Base-by-base conservation (phyloP, 2,113 vertebrate genomes). In the Solea solea region DNA sequence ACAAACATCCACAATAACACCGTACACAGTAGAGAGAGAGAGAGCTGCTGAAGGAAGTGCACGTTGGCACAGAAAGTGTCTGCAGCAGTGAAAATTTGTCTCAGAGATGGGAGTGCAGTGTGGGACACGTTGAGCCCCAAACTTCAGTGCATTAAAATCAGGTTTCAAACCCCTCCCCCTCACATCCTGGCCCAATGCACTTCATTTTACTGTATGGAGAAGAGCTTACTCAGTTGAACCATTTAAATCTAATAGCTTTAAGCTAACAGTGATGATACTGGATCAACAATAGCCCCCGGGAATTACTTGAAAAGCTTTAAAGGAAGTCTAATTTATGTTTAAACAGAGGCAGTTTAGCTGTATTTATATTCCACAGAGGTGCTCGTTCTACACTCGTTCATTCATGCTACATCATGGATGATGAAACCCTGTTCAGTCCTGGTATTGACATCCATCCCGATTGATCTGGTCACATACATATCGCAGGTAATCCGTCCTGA, bases 231-330 rank as follows among this genome's bases (percentile, higher is more conserved):
- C 54, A 46, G 51, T 63, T 81, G 77, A 72, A 71, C 56, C 78
- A 9, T 72, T 82, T 78, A 68, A 86, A 79, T 87, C 65, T 56
- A 66, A 81, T 79, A 53, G 66, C 63, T 59, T 57, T 62, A 72
- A 72, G 76, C 78, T 65, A 87, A 65, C 73, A 71, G 70, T 62
- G 61, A 64, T 64, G 67, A 84, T 60, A 69, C 58, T 56, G 68
- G 59, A 84, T 88, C 71, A 72, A 63, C 70, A 62, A 10, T 10
- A 63, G 69, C 80, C 57, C 49, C 44, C 10, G 49, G 50, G 54
- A 81, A 81, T 75, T 48, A 80, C 54, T 68, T 70, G 53, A 64
- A 70, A 70, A 74, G 76, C 80, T 74, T 83, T 58, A 44, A 4
- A 58, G 53, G 49, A 55, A 80, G 70, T 53, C 11, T 28, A 13